phyloP scores from a whole-genome alignment of 2,797 vertebrate genomes.

The Poeciliopsis gracilis region DNA sequence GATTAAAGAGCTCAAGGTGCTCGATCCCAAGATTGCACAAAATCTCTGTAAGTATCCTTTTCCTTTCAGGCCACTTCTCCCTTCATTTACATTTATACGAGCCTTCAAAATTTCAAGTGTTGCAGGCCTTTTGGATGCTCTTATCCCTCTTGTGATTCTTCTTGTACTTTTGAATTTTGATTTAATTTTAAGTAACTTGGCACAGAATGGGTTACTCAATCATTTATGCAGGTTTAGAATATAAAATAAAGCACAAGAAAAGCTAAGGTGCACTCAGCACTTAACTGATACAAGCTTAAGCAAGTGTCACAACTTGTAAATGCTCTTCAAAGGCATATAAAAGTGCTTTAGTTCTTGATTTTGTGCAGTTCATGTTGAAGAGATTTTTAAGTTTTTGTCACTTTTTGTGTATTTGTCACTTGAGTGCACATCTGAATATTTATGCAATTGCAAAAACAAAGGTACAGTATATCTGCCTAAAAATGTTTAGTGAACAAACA shows the following conservation, averaged over 20 bases:
- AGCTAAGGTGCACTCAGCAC: too few relatives aligned
- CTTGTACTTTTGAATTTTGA: background rate
- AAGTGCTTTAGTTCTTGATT: background rate
- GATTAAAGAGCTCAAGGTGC: conserved; percentile 95
- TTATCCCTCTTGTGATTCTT: background rate
- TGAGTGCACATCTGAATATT: background rate
- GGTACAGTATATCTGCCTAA: background rate
- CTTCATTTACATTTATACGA: conserved; percentile 17
- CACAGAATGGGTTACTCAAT: background rate
- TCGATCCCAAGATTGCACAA: conserved; percentile 95
- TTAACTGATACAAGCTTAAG: background rate
- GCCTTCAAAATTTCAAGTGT: background rate
- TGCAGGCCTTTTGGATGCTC: background rate
- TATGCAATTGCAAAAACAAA: background rate
- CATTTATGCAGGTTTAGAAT: background rate
- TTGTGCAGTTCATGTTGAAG: background rate
- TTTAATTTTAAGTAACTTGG: background rate
- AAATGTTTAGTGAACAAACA: background rate
- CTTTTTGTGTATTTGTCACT: background rate
- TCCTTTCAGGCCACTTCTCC: conserved; percentile 6
- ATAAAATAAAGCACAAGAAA: background rate
- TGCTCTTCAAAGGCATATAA: background rate
- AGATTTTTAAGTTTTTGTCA: background rate
- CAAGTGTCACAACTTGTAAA: background rate
- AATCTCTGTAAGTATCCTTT: conserved; percentile 91